Percentiles rank a stretch among this genome's conserved stretches.
phyloP scores from a whole-genome alignment of 2,888 invertebrate genomes.

The Phragmatobia fuliginosa region DNA sequence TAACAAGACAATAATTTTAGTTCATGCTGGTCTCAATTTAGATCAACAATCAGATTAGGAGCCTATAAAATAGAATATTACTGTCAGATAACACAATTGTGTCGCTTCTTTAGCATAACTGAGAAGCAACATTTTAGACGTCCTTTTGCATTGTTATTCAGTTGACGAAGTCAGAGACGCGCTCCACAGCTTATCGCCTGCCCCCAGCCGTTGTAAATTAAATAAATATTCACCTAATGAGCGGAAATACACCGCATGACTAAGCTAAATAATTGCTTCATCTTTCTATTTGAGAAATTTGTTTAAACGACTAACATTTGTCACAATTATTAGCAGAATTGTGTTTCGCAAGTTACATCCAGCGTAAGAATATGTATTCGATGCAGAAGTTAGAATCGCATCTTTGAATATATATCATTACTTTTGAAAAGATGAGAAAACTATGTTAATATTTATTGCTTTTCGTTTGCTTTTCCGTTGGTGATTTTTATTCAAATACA shows the following conservation, averaged over 20 bases:
- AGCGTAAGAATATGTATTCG: slow-evolving; percentile 57
- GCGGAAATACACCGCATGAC: slow-evolving; percentile 85
- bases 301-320: slow-evolving; percentile 22
- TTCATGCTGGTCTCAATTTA: slow-evolving; percentile 49
- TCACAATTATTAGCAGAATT: slow-evolving; percentile 19
- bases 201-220: slow-evolving; percentile 85
- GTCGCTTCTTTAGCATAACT: slow-evolving; percentile 59
- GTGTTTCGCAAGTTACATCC: slow-evolving; percentile 8
- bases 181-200: slow-evolving; percentile 83
- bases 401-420: slow-evolving; percentile 54
- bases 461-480: slow-evolving; percentile 57
- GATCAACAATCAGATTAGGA: slow-evolving; percentile 46
- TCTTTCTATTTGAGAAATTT: slow-evolving; percentile 64
- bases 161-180: slow-evolving; percentile 76
- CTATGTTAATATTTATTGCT: slow-evolving; percentile 70
- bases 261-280: slow-evolving; percentile 83
- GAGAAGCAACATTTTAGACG: slow-evolving; percentile 75
- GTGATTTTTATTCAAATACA: slow-evolving; percentile 67
- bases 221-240: slow-evolving; percentile 86
- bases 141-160: slow-evolving; percentile 83
- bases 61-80: slow-evolving; percentile 62
- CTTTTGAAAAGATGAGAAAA: slow-evolving; percentile 63
- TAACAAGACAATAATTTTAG: slow-evolving; percentile 52
- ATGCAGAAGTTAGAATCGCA: slow-evolving; percentile 50
- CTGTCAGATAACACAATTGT: slow-evolving; percentile 51